Evolutionary conservation across 30 jellyfish, hydroid and myxozoan genomes (phyloP), one percentile per base, ranked within the genome.

Genomic region (Chironex yamaguchii): DNA sequence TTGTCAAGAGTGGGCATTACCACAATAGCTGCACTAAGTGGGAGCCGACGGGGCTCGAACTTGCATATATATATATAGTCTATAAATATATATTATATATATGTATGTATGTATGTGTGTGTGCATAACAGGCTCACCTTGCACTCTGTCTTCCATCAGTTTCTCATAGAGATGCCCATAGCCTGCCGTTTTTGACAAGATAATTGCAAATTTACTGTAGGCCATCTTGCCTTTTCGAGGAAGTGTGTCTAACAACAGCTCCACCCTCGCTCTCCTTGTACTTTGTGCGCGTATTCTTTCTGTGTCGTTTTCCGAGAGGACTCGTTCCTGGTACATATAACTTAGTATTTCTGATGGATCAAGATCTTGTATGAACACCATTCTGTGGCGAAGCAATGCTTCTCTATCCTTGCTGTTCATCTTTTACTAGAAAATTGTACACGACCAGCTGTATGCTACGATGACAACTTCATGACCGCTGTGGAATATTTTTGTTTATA

Each of bases 181-280:
- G 6, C 90, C 81, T n/a, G 23, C 48, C 9, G 78, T 14, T 50
- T 27, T 27, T 20, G 20, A n/a, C n/a, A 91, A 80, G 31, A 75
- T 64, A 20, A 79, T 79, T 2, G 76, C 29, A 67, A 92, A 79
- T 6, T 36, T 84, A 9, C n/a, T 67, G 67, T 65, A 92, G 1
- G 96, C 98, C n/a, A 42, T 86, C 1, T 90, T 90, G 20, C 98
- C 98, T 74, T 80, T 92, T 53, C 98, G 79, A 32, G 98, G 98
- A 2, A 92, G 34, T 31, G 81, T 64, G 79, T 92, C 98, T 36
- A 92, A 75, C 22, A 92, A 62, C 35, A 78, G 71, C 49, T 92
- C 98, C n/a, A 79, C 95, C 33, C 96, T 70, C 17, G 67, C 84
- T 54, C 69, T 52, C 48, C 98, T 80, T 1, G 96, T 85, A 22